Base-by-base conservation (phyloP, 2,797 vertebrate species). In the Poecilia velifera region DNA sequence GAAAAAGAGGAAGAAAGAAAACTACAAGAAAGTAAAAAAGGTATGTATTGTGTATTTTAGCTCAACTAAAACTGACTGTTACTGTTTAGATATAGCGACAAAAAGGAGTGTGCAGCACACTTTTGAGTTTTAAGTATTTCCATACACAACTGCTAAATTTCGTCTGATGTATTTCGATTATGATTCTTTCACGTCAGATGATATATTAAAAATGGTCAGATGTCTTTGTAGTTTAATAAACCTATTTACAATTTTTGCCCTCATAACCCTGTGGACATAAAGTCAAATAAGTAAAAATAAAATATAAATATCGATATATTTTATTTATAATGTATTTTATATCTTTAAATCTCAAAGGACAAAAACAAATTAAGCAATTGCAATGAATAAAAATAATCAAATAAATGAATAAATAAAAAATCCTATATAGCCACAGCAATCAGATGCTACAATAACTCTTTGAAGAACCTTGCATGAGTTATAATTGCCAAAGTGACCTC, bases 11-110 rank as follows among this genome's bases (percentile, higher is more conserved):
- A 96, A 90, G 88, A 96, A 96, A 79, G 95, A 96, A 84, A 96
- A 92, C 82, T 94, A 93, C 83, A 95, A 96, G 90, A 97, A 97
- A 91, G 97, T 96, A 10, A 95, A 94, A 83, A 97, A 98, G 97
- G 98, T 98, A 84, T 47, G 91, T 93, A 12, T 9, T 49, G 0
- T 18, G 1, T 8, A 2, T 36, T 10, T 59, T 20, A 41, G 55
- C 53, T 34, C 9, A 4, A 4, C 46, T 70, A 14, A 45, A 43
- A 20, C 10, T 70, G 66, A 41, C 1, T 1, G 25, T 25, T 43
- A 1, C 64, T 39, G 36, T 22, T 41, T 41, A 68, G 3, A 10
- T 41, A 39, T 22, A 3, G 3, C 6, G 18, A 39, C 22, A 68
- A 20, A 39, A 10, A 18, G 18, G 7, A 39, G 39, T 41, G 59